Evolutionary conservation across 2,797 vertebrate species (phyloP).

Genomic region (Microctenopoma steveboyesi): DNA sequence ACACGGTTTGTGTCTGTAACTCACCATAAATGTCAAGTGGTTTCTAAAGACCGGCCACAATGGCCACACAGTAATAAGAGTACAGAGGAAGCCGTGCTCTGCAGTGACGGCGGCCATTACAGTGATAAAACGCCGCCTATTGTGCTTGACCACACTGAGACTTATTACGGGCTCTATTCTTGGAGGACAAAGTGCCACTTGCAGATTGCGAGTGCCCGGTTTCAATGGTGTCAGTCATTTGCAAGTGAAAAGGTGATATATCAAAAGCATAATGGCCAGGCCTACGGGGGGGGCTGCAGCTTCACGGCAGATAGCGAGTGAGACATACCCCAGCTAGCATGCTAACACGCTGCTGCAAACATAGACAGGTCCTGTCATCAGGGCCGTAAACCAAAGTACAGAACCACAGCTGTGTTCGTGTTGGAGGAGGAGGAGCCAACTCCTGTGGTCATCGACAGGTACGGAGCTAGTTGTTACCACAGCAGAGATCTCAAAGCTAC

Average conservation of each 20-base stretch:
- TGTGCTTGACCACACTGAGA: constrained; percentile 44
- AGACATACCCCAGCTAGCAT: no score
- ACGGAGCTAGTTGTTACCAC: no score
- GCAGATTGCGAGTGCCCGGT: constrained; percentile 12
- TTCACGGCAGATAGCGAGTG: no score
- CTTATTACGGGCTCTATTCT: constrained; percentile 48
- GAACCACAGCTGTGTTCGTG: no score
- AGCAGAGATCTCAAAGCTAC: no score
- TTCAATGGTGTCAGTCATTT: constrained; percentile 60
- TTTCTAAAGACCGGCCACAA: constrained; percentile 5
- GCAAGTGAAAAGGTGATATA: constrained; percentile 57
- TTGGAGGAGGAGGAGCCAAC: no score
- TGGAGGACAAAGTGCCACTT: constrained; percentile 53
- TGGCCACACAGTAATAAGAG: not conserved
- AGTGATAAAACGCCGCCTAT: constrained; percentile 30
- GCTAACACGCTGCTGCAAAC: no score
- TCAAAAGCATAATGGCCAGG: constrained; percentile 50
- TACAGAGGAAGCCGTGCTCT: constrained; percentile 6
- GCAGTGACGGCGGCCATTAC: constrained; percentile 24
- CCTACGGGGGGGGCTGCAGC: not conserved
- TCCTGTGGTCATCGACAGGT: no score
- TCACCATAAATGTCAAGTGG: not conserved
- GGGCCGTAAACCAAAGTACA: no score
- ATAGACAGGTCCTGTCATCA: no score
- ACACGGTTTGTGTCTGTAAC: not conserved